Evolutionary conservation across 2,113 vertebrate species (phyloP), one percentile per base, ranked within the genome.

Genomic region (Pterocles gutturalis): DNA sequence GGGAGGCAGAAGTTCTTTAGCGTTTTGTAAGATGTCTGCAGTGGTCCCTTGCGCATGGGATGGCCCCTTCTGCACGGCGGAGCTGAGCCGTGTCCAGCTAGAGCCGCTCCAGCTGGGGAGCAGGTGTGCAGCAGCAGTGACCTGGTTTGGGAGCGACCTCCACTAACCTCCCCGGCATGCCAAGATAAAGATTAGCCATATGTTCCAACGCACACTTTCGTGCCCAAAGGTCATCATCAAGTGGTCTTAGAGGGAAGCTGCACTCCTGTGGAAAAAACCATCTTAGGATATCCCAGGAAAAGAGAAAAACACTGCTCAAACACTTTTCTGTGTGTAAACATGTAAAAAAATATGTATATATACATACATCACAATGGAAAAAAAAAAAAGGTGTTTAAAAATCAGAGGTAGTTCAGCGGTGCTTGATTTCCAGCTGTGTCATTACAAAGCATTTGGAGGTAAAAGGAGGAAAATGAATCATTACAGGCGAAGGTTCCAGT

Each of bases 61-160:
- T 45, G 46, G 49, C 18, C 66, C 6, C 3, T 66, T 55, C 38
- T 89, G 46, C 14, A 2, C 53, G 4, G 13, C 1, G 2, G 75
- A 29, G 69, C 60, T 51, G 41, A 8, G 48, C 53, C 33, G 83
- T n/a, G 75, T 48, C 11, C 71, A 5, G 54, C 0, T 1, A 3
- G 64, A 26, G 79, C 67, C 34, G 83, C 88, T 80, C 79, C 96
- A 97, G 90, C 95, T 96, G 97, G 90, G 77, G 2, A 71, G 72
- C 95, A 91, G 92, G 86, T 94, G 97, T 87, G 76, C 57, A 29
- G 43, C 79, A 90, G 88, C 65, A 29, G 60, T 53, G 94, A 45
- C 86, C 90, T 84, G 95, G 20, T 94, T 90, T 90, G 92, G 72
- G 53, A 94, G 55, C 8, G 64, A 41, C 85, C 93, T 81, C 92